Percentiles rank a stretch among this genome's conserved stretches.
Conservation (phyloP, 2,113 vertebrate species). For the Ondatra zibethicus region DNA sequence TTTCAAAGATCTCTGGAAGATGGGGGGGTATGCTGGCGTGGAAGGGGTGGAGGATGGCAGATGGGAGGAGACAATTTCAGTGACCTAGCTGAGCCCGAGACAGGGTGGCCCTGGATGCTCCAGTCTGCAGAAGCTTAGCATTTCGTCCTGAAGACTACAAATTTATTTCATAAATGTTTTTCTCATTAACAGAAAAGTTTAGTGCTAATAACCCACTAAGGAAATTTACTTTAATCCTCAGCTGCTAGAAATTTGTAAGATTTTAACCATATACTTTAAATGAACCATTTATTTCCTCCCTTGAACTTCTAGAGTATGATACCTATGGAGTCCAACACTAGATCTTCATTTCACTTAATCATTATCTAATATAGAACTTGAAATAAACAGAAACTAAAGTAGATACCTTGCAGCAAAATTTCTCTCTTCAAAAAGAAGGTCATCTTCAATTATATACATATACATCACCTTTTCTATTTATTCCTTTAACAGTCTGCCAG, state of each 20-base stretch:
- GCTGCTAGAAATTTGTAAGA: background rate
- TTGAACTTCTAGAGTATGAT: background rate
- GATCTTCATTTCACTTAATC: background rate
- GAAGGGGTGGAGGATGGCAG: background rate
- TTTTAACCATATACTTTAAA: constrained; percentile 20
- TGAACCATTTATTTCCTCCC: background rate
- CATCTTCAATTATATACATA: background rate
- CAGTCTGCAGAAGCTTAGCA: background rate
- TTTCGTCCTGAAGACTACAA: background rate
- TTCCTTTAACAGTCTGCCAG: background rate
- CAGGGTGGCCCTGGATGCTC: background rate
- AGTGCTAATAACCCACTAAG: background rate
- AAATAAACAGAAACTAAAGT: constrained; percentile 40
- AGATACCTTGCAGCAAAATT: background rate
- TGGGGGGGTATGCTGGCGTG: too few relatives aligned
- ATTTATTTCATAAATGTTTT: background rate
- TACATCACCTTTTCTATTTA: background rate
- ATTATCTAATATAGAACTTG: background rate
- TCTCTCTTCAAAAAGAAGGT: too few relatives aligned
- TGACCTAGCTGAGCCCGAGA: background rate
- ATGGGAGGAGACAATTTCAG: too few relatives aligned
- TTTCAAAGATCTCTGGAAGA: background rate
- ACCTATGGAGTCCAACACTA: background rate
- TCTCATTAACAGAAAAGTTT: constrained; percentile 33
- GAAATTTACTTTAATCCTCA: background rate